Evolutionary conservation across 2,797 vertebrate species (phyloP).

Genomic region (Spheniscus humboldti): DNA sequence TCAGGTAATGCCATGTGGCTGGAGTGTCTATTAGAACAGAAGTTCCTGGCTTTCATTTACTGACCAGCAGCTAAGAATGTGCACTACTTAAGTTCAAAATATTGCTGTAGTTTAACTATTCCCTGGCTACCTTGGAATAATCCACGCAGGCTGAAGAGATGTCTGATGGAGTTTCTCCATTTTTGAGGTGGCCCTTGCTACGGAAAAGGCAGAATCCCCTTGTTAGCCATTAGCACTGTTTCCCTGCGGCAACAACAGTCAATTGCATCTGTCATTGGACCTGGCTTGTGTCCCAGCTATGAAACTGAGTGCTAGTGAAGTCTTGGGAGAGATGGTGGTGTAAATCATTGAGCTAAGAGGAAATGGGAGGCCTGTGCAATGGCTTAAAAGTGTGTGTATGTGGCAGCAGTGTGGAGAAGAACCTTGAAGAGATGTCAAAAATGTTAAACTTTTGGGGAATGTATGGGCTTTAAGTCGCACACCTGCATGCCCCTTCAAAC

Average conservation of each 20-base stretch:
- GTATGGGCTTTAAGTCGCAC: fast-evolving
- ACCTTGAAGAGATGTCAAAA: background rate
- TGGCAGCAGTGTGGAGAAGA: background rate
- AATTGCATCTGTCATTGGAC: background rate
- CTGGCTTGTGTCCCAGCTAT: too few species aligned
- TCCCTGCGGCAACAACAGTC: background rate
- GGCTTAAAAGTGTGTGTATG: background rate
- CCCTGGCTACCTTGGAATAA: background rate
- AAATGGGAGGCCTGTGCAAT: background rate
- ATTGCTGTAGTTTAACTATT: background rate
- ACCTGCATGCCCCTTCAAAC: background rate
- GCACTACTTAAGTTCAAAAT: background rate
- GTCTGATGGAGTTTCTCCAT: background rate
- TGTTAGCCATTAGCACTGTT: background rate
- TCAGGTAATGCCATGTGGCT: background rate
- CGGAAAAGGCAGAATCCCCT: background rate
- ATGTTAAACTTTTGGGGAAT: background rate
- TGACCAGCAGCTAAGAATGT: background rate
- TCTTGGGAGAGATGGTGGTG: background rate
- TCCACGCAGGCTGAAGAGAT: background rate
- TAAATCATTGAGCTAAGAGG: background rate
- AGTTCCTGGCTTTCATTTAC: background rate
- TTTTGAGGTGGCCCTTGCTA: background rate
- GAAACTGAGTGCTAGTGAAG: background rate
- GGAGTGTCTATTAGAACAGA: background rate